Base-by-base conservation (phyloP, 2,888 invertebrate species). In the Cinara cedri region DNA sequence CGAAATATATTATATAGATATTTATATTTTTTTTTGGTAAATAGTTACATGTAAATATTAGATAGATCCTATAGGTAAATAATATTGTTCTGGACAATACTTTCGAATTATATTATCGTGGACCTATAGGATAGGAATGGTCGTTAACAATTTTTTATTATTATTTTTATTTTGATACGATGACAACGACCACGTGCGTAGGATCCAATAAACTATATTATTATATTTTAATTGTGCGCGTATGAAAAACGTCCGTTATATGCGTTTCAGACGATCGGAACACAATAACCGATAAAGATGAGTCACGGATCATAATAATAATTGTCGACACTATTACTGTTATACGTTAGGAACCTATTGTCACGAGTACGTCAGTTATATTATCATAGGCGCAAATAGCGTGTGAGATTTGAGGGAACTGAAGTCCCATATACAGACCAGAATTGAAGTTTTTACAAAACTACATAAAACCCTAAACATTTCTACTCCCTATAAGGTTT, bases 291-390 rank as follows among this genome's bases (percentile, higher is more conserved):
- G 9, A 76, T 68, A 54, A 9, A 68, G 21, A 55, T 57, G 44
- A 76, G 65, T 76, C 66, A 66, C 66, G 65, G 42, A 68, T 68
- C 54, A 76, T 68, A 49, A 76, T 76, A 26, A 57, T 51, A n/a
- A n/a, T 34, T 34, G 34, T 34, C 42, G 16, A 70, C 19, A 55
- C 21, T 63, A 44, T 8, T n/a, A n/a, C n/a, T n/a, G n/a, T n/a
- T n/a, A n/a, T n/a, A n/a, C n/a, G n/a, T n/a, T n/a, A n/a, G n/a
- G n/a, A 42, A 44, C 21, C 65, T 66, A 24, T 16, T 46, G 13
- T 51, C 54, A 54, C n/a, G 13, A 10, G 54, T 34, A 42, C 42
- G 60, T 14, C 26, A 14, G 10, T 10, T 60, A 24, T 54, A 65
- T 46, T 34, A 70, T 34, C 46, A 34, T 54, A 34, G 6, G 3